Conservation (phyloP, 2,113 vertebrate species). For the Parus major region DNA sequence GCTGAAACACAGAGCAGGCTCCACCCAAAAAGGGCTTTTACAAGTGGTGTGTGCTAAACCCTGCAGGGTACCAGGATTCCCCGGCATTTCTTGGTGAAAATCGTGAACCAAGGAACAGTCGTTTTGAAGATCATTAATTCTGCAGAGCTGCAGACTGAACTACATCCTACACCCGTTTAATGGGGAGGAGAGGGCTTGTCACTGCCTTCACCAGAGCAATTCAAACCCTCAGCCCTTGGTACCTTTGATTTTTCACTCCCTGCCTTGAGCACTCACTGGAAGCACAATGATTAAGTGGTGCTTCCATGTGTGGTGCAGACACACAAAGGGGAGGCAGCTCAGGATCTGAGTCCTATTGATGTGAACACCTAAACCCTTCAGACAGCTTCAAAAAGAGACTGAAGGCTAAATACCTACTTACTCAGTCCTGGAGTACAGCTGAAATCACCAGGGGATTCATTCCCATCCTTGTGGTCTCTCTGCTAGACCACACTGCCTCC, state of each 20-base stretch:
- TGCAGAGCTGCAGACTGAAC: background rate
- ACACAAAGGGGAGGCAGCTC: background rate
- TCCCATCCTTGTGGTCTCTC: background rate
- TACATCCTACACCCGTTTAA: background rate
- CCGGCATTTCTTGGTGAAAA: background rate
- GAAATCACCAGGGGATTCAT: background rate
- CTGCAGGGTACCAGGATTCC: background rate
- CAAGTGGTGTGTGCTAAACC: background rate
- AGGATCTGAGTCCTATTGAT: constrained; percentile 22
- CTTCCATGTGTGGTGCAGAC: background rate
- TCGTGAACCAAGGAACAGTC: background rate
- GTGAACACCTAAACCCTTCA: constrained; percentile 43
- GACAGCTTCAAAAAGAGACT: constrained; percentile 33
- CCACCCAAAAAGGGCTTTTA: background rate
- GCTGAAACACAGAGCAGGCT: background rate
- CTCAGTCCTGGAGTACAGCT: background rate
- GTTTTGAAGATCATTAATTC: background rate
- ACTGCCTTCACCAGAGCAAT: background rate
- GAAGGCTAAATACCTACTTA: constrained; percentile 21
- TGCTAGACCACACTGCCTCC: constrained; percentile 10
- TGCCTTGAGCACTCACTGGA: background rate
- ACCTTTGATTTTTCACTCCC: constrained; percentile 8
- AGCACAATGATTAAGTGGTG: constrained; percentile 17
- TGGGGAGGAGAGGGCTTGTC: background rate
- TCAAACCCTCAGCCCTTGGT: background rate